A percentile compares a stretch with the other conserved stretches of the same genome.
Evolutionary conservation across 2,113 vertebrate genomes (phyloP).

Genomic region (Penelope pileata): DNA sequence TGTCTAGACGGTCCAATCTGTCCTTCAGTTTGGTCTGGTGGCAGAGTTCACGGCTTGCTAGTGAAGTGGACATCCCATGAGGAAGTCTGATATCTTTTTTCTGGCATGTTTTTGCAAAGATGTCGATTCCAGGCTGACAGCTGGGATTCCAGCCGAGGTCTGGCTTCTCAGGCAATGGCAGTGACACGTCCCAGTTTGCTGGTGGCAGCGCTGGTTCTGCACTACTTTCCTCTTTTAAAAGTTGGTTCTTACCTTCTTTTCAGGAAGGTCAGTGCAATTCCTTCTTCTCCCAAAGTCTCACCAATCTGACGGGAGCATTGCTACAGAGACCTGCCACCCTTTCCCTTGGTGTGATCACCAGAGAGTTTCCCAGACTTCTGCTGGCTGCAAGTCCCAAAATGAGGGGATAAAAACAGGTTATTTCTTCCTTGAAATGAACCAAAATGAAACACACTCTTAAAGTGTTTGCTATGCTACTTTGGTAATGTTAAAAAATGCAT

Average conservation of each 20-base stretch:
- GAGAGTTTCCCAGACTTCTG: background rate
- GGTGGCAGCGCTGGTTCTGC: background rate
- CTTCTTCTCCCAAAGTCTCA: background rate
- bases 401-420: background rate
- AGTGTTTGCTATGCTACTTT: background rate
- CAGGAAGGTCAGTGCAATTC: background rate
- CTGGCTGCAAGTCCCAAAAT: background rate
- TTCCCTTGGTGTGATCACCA: background rate
- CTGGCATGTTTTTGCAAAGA: background rate
- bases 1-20: background rate
- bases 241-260: background rate
- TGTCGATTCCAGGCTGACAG: background rate
- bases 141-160: background rate
- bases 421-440: background rate
- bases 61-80: background rate
- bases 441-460: background rate
- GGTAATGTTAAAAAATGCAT: background rate
- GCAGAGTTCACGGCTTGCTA: background rate
- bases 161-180: background rate
- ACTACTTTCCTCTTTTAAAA: background rate
- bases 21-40: background rate
- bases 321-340: background rate
- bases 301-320: background rate
- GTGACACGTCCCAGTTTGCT: fast-evolving
- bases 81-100: background rate